phyloP scores from a whole-genome alignment of 2,888 invertebrate genomes.

The Xanthia icteritia region DNA sequence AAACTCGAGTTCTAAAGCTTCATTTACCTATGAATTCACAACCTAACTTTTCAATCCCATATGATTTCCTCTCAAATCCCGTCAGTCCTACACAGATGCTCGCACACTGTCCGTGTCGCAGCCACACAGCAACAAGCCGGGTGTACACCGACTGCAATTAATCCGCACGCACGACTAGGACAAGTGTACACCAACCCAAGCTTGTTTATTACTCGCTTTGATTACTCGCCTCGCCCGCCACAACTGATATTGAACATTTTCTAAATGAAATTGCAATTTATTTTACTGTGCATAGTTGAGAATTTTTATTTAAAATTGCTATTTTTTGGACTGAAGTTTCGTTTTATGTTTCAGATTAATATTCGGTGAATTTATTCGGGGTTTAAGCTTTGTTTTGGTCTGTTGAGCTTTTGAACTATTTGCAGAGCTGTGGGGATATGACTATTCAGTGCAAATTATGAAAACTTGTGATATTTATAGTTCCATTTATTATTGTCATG shows the following conservation, averaged over 20 bases:
- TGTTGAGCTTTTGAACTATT: slow-evolving; percentile 37
- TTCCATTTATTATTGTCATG: not conserved
- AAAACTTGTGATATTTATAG: not conserved
- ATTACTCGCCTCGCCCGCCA: slow-evolving; percentile 49
- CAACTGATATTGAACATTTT: slow-evolving; percentile 58
- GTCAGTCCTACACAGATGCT: slow-evolving; percentile 3
- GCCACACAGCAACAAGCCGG: slow-evolving; percentile 14
- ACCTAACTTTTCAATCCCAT: not conserved
- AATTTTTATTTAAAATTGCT: slow-evolving; percentile 25
- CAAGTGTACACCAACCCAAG: slow-evolving; percentile 37
- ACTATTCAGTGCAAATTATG: not conserved
- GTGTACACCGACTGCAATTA: slow-evolving; percentile 52
- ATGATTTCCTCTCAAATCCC: not conserved
- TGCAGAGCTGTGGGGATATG: not conserved
- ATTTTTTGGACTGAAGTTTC: slow-evolving; percentile 29
- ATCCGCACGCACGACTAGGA: slow-evolving; percentile 46
- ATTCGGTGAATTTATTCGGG: slow-evolving; percentile 26
- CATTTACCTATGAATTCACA: not conserved
- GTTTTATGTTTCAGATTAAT: slow-evolving; percentile 26
- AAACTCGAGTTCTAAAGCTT: too few relatives aligned
- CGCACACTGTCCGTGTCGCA: slow-evolving; percentile 1
- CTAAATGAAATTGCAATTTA: slow-evolving; percentile 54
- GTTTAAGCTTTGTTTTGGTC: not conserved
- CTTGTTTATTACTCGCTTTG: slow-evolving; percentile 50
- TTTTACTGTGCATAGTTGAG: slow-evolving; percentile 23